phyloP scores from a whole-genome alignment of 2,797 vertebrate species.

The Cichlasoma orientale region DNA sequence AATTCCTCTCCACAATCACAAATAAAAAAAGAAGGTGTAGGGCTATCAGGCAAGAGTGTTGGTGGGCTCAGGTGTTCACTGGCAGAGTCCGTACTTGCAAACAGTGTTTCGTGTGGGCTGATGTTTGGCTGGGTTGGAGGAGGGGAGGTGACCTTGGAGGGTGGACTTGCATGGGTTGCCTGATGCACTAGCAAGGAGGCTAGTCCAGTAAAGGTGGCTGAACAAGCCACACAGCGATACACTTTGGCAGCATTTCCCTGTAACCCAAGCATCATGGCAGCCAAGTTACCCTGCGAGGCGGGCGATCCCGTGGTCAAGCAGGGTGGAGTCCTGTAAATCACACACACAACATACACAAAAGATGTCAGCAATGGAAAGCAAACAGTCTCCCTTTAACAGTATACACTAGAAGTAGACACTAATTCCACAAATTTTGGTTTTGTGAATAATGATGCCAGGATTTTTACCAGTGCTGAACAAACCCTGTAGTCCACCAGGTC shows the following conservation, averaged over 20 bases:
- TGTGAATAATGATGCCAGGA: background rate
- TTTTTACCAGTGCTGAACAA: background rate
- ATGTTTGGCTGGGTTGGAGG: slow-evolving; percentile 39
- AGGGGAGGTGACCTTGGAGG: slow-evolving; percentile 41
- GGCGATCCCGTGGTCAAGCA: slow-evolving; percentile 29
- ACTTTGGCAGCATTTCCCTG: slow-evolving; percentile 78
- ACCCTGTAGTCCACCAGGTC: background rate
- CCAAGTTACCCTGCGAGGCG: slow-evolving; percentile 4
- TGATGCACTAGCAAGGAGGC: slow-evolving; percentile 82
- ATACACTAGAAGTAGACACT: background rate
- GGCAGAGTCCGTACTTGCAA: slow-evolving; percentile 57
- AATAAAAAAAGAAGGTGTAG: slow-evolving; percentile 65
- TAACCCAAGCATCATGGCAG: slow-evolving; percentile 80
- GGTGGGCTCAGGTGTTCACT: slow-evolving; percentile 41
- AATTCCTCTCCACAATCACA: slow-evolving; percentile 81
- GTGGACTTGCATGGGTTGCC: slow-evolving; percentile 73
- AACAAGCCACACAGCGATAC: slow-evolving; percentile 82
- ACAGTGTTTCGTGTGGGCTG: slow-evolving; percentile 38
- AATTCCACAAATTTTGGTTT: background rate
- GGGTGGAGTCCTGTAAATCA: slow-evolving; percentile 53
- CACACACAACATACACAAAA: slow-evolving; percentile 42
- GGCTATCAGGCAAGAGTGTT: slow-evolving; percentile 28
- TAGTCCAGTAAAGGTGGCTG: slow-evolving; percentile 81
- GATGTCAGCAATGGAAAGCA: background rate
- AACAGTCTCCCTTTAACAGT: background rate